A percentile compares a stretch with the other conserved stretches of the same genome.
phyloP scores from a whole-genome alignment of 2,888 invertebrate species.

The Hybos culiciformis region DNA sequence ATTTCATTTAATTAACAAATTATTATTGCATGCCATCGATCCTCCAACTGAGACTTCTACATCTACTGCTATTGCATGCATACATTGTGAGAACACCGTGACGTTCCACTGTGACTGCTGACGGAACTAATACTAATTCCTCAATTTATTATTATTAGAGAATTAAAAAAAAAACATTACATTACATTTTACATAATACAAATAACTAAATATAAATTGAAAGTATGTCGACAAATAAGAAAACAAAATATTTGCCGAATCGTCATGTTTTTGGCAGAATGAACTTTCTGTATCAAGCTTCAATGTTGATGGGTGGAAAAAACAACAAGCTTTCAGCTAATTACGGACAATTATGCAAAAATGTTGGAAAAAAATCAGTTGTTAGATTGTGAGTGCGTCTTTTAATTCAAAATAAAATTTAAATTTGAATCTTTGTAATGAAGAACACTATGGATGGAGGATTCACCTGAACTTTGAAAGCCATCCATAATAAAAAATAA shows the following conservation, averaged over 20 bases:
- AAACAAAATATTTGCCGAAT: conserved; percentile 14
- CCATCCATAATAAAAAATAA: not conserved
- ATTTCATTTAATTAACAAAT: no score
- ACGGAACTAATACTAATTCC: no score
- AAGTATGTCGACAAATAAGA: no score
- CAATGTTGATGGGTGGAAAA: conserved; percentile 27
- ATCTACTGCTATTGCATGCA: no score
- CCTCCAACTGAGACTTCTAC: no score
- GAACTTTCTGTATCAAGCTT: conserved; percentile 34
- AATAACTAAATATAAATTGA: no score
- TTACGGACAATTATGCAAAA: conserved; percentile 29
- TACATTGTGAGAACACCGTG: no score
- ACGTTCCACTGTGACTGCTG: no score
- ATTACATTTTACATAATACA: no score
- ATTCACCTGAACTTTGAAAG: not conserved
- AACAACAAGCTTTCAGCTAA: conserved; percentile 26
- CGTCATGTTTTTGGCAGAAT: conserved; percentile 27
- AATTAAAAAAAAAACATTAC: no score
- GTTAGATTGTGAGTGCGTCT: conserved; percentile 26
- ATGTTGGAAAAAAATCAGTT: conserved; percentile 29
- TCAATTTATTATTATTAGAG: no score
- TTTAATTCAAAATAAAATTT: not conserved
- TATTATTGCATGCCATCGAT: no score
- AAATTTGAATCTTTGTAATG: not conserved
- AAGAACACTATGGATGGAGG: not conserved